phyloP scores from a whole-genome alignment of 2,888 invertebrate genomes.

The Malachius bipustulatus region DNA sequence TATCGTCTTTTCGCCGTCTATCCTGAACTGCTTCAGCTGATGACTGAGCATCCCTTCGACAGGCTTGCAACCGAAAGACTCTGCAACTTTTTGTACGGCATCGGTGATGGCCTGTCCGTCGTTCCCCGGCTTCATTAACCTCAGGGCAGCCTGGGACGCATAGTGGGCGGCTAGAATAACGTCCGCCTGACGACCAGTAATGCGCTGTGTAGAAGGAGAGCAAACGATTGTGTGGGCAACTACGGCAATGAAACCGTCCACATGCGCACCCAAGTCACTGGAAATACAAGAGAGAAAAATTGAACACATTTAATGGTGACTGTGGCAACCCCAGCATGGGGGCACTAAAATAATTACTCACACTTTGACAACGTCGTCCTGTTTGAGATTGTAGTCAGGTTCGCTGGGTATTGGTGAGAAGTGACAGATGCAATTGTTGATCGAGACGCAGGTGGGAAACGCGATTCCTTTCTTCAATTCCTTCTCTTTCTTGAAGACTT shows the following conservation, averaged over 20 bases:
- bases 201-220: conserved; percentile 57
- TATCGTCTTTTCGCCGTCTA: conserved; percentile 96
- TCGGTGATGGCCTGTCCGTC: conserved; percentile 88
- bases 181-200: conserved; percentile 85
- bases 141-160: conserved; percentile 89
- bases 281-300: too few species aligned
- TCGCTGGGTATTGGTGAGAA: conserved; percentile 94
- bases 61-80: conserved; percentile 91
- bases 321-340: background rate
- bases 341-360: conserved; percentile 44
- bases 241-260: conserved; percentile 97
- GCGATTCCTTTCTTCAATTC: conserved; percentile 97
- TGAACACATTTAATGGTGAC: too few species aligned
- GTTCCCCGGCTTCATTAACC: conserved; percentile 82
- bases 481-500: conserved; percentile 97
- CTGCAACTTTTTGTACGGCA: conserved; percentile 84
- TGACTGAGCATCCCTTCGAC: conserved; percentile 92
- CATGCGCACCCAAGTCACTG: conserved; percentile 94
- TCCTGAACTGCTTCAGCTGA: conserved; percentile 90
- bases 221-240: conserved; percentile 93
- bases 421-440: conserved; percentile 99
- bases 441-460: conserved; percentile 96
- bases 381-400: conserved; percentile 70
- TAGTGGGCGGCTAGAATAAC: conserved; percentile 89
- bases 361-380: conserved; percentile 95